Percentiles rank a stretch among this genome's conserved stretches.
phyloP scores from a whole-genome alignment of 2,113 vertebrate species.

The Eulacestoma nigropectus region DNA sequence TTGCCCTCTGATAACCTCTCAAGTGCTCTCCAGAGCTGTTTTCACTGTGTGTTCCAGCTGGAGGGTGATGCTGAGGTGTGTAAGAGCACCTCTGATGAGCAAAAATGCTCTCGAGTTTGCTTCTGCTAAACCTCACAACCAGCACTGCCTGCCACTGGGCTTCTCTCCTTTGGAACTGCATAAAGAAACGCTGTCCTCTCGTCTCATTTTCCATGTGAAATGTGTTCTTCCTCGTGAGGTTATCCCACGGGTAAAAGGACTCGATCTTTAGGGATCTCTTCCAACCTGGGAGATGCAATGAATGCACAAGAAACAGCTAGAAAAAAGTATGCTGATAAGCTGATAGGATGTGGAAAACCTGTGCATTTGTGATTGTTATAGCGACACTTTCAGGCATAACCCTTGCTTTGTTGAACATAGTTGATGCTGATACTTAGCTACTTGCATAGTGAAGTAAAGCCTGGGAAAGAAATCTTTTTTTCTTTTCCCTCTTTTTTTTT shows the following conservation, averaged over 20 bases:
- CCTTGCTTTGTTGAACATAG: not conserved
- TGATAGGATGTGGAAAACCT: not conserved
- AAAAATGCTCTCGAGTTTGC: not conserved
- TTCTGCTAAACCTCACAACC: not conserved
- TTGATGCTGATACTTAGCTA: not conserved
- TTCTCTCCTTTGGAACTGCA: not conserved
- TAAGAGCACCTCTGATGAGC: not conserved
- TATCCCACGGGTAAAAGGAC: not conserved
- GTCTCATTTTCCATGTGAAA: not conserved
- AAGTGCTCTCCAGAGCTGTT: not conserved
- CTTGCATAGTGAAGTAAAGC: not conserved
- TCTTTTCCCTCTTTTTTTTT: no score
- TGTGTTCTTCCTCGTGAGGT: not conserved
- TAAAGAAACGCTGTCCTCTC: not conserved
- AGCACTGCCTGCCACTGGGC: not conserved
- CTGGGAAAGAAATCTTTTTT: not conserved
- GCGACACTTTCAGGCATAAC: not conserved
- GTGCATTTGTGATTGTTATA: not conserved
- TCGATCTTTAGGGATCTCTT: not conserved
- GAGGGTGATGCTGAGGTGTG: not conserved
- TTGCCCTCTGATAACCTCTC: not conserved
- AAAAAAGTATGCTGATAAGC: not conserved
- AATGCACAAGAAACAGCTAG: not conserved
- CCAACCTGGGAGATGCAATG: not conserved
- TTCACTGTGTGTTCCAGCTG: rapidly evolving